A percentile compares a stretch with the other conserved stretches of the same genome.
phyloP scores from a whole-genome alignment of 2,113 vertebrate species.

The Rhinoderma darwinii region DNA sequence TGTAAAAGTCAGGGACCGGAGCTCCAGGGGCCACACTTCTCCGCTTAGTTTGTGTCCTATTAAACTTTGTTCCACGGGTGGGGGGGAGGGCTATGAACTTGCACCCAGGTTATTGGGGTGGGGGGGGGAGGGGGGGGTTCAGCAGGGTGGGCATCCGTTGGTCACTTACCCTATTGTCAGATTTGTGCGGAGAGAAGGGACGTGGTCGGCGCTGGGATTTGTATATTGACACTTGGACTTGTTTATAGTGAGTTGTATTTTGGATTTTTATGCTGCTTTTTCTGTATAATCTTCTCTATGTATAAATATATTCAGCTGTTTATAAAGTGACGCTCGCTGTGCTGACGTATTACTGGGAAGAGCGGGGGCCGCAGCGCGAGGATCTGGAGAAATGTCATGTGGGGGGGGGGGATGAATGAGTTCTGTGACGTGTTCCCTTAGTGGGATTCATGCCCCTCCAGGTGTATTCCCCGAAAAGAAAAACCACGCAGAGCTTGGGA shows the following conservation, averaged over 20 bases:
- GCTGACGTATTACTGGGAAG: neutral
- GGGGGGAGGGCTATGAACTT: too few species aligned
- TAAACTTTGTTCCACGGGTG: neutral
- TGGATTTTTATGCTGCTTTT: conserved; percentile 20
- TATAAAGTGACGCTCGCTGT: neutral
- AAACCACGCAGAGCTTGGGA: too few species aligned
- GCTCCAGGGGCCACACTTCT: neutral
- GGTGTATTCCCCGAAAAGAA: too few species aligned
- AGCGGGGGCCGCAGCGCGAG: neutral
- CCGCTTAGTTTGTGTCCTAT: neutral
- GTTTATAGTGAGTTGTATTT: conserved; percentile 25
- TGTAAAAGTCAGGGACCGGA: neutral
- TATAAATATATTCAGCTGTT: conserved; percentile 11
- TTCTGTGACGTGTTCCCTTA: too few species aligned
- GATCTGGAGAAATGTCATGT: neutral
- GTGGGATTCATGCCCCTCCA: too few species aligned
- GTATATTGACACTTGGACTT: conserved; percentile 14
- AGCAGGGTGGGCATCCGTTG: neutral
- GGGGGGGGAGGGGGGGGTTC: neutral
- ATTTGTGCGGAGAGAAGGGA: neutral
- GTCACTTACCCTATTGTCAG: too few species aligned
- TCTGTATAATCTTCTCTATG: conserved; percentile 12
- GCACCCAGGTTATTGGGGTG: too few species aligned
- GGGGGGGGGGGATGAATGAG: neutral
- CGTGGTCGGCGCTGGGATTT: neutral